Percentiles rank a stretch among this genome's conserved stretches.
These are phyloP conservation scores for Melipona beecheii DNA, from an alignment of 2,888 invertebrate species.

Conservation along the genomic window DNA sequence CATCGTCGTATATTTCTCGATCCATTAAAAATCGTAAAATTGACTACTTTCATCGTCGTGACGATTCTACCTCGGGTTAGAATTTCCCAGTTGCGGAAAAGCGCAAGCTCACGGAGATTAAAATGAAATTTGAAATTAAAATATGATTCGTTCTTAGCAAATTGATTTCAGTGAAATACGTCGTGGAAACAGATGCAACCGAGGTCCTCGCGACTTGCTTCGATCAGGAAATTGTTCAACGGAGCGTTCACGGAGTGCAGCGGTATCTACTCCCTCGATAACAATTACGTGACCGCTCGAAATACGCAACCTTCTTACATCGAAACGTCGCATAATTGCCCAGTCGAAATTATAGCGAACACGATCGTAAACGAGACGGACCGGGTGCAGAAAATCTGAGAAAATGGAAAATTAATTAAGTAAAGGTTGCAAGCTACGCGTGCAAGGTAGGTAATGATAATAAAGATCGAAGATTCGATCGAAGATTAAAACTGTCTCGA, in stretches of 20 bases:
- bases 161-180: neutral
- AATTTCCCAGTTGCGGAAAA: neutral
- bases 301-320: constrained; percentile 51
- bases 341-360: neutral
- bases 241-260: neutral
- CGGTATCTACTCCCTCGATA: neutral
- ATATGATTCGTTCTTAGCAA: neutral
- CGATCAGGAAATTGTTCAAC: constrained; percentile 14
- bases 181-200: neutral
- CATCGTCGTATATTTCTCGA: too few relatives aligned
- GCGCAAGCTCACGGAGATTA: neutral
- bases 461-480: neutral
- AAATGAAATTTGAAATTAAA: neutral
- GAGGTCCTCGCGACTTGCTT: too few relatives aligned
- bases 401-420: neutral
- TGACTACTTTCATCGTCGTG: neutral
- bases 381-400: neutral
- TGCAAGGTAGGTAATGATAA: neutral
- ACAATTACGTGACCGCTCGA: constrained; percentile 59
- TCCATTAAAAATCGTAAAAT: neutral
- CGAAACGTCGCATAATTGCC: constrained; percentile 53
- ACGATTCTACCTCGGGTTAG: neutral
- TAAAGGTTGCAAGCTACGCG: neutral
- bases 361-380: neutral
- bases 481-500: neutral